A percentile compares a stretch with the other conserved stretches of the same genome.
Conservation (phyloP, 2,797 vertebrate species). For the Setipinna tenuifilis region DNA sequence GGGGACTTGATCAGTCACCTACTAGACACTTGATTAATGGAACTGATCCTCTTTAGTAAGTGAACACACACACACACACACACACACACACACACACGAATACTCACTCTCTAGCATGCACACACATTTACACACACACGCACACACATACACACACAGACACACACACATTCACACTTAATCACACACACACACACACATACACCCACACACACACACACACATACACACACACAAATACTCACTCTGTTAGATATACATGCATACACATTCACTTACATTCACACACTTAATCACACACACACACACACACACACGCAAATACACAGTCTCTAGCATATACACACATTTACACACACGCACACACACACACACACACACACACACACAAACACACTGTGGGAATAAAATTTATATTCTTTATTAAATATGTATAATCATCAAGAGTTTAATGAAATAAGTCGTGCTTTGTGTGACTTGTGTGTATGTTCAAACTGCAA, state of each 20-base stretch:
- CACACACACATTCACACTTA: slow-evolving; percentile 27
- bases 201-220: neutral
- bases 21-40: slow-evolving; percentile 66
- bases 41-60: slow-evolving; percentile 62
- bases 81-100: slow-evolving; percentile 46
- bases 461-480: too few relatives aligned
- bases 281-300: too few relatives aligned
- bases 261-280: too few relatives aligned
- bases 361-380: slow-evolving; percentile 37
- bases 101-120: neutral
- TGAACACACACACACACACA: slow-evolving; percentile 44
- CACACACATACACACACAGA: slow-evolving; percentile 6
- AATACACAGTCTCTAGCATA: too few relatives aligned
- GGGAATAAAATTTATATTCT: too few relatives aligned
- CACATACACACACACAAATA: too few relatives aligned
- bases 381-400: slow-evolving; percentile 16
- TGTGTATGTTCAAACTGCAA: too few relatives aligned
- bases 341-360: slow-evolving; percentile 52
- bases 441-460: too few relatives aligned
- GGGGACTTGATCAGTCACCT: slow-evolving; percentile 55
- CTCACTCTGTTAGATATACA: too few relatives aligned
- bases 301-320: too few relatives aligned
- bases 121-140: neutral
- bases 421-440: too few relatives aligned
- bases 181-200: slow-evolving; percentile 8